Conservation (phyloP, 2,113 vertebrate species). For the Onychorhynchus coronatus region DNA sequence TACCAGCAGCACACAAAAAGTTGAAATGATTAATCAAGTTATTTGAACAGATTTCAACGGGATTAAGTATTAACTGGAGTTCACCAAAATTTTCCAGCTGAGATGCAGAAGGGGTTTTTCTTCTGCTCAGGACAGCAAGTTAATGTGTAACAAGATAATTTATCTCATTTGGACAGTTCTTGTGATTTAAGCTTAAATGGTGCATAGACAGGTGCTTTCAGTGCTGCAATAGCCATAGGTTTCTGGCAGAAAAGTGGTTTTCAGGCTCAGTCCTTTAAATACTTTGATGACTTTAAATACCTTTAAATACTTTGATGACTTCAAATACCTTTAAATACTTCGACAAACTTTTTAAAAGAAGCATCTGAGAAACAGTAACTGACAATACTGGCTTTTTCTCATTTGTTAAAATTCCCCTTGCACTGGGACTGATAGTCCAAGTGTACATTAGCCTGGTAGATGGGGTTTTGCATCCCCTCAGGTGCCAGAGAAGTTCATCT, state of each 20-base stretch:
- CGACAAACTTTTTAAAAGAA: background rate
- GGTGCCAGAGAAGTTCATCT: background rate
- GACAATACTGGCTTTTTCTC: background rate
- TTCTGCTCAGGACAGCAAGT: background rate
- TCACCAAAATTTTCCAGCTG: constrained; percentile 3
- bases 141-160: constrained; percentile 26
- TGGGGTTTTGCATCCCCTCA: background rate
- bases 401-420: background rate
- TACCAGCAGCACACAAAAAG: background rate
- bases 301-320: background rate
- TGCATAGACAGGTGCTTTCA: background rate
- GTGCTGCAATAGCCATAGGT: background rate
- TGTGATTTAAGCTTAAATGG: background rate
- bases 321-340: background rate
- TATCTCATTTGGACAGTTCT: background rate
- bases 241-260: background rate
- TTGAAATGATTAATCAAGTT: constrained; percentile 49
- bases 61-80: constrained; percentile 54
- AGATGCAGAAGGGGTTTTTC: background rate
- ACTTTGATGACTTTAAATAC: background rate
- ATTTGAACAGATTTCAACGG: constrained; percentile 33
- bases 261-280: background rate
- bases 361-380: background rate
- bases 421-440: background rate
- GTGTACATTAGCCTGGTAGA: background rate